Evolutionary conservation across 2,888 invertebrate species (phyloP), one percentile per base, ranked within the genome.

Genomic region (Trichopria drosophilae): DNA sequence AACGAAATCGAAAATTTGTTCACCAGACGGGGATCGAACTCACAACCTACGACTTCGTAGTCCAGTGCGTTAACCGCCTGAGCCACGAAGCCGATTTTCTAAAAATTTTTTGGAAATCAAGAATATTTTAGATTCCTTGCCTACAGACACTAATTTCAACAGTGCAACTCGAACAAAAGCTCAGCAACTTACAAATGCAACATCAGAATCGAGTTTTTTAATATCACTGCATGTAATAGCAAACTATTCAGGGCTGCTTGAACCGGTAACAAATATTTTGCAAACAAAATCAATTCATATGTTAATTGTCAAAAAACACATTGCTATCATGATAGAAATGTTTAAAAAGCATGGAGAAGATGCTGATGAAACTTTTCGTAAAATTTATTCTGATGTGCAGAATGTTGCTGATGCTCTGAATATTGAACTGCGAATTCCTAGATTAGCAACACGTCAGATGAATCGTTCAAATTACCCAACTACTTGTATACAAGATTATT

Each of bases 241-340:
- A 19, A 61, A 62, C 59, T 65, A 64, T 52, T 64, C 59, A 13
- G 59, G 59, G 52, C 51, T 63, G 51, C 28, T 62, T 45, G 60
- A 64, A 60, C 62, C 60, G 20, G 59, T 59, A 49, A 61, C 59
- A 26, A 66, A 65, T 57, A 55, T 34, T 29, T 55, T 66, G 44
- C 60, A 65, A 52, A 58, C 58, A 26, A 53, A 55, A 58, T 47
- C 60, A 54, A 55, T 64, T 48, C 58, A 60, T 41, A 49, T 32
- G 53, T 12, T 55, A 47, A 47, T 57, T 62, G 47, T 58, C 59
- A 24, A 51, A 53, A 58, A 48, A 58, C 55, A 56, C 26, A 40
- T 53, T 32, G 44, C 49, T 32, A 13, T 28, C 10, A 24, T 49
- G 29, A 12, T 43, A n/a, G 4, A 12, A 10, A 36, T 20, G 15